These are phyloP conservation scores for Latrodectus geometricus DNA, from an alignment of 1,140 invertebrate species.

Conservation along the genomic window DNA sequence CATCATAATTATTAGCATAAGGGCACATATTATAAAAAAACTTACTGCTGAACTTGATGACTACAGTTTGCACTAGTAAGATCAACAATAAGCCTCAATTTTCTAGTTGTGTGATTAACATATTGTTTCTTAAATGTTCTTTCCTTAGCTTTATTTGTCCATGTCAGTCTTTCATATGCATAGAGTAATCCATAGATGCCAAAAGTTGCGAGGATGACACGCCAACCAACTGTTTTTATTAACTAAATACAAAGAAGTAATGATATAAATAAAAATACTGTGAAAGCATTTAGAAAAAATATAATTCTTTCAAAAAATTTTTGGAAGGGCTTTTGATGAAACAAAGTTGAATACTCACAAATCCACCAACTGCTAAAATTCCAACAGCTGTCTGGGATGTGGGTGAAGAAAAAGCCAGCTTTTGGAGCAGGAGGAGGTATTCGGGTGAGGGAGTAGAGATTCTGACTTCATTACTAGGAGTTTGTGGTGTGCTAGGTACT, in stretches of 20 bases:
- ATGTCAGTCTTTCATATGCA: conserved; percentile 94
- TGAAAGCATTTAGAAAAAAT: conserved; percentile 20
- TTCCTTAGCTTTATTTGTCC: conserved; percentile 98
- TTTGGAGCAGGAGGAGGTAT: conserved; percentile 67
- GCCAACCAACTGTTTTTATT: conserved; percentile 98
- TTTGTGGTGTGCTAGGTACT: conserved; percentile 63
- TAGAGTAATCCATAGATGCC: conserved; percentile 92
- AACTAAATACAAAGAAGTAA: conserved; percentile 75
- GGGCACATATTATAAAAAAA: too few species aligned
- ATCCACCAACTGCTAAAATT: conserved; percentile 68
- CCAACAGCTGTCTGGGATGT: conserved; percentile 71
- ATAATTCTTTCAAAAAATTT: conserved; percentile 23
- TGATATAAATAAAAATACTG: conserved; percentile 17
- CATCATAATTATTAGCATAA: too few species aligned
- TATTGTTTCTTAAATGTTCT: conserved; percentile 95
- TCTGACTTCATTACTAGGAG: conserved; percentile 64
- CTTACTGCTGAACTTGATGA: conserved; percentile 96
- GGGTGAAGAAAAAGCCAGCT: conserved; percentile 68
- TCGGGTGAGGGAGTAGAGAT: conserved; percentile 46
- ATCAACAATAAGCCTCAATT: conserved; percentile 95
- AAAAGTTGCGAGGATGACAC: conserved; percentile 86
- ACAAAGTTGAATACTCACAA: conserved; percentile 47
- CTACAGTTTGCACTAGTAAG: conserved; percentile 98
- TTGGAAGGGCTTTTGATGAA: background rate
- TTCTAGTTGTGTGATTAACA: conserved; percentile 92